Evolutionary conservation across 2,113 vertebrate species (phyloP).

Genomic region (Dinomys branickii): DNA sequence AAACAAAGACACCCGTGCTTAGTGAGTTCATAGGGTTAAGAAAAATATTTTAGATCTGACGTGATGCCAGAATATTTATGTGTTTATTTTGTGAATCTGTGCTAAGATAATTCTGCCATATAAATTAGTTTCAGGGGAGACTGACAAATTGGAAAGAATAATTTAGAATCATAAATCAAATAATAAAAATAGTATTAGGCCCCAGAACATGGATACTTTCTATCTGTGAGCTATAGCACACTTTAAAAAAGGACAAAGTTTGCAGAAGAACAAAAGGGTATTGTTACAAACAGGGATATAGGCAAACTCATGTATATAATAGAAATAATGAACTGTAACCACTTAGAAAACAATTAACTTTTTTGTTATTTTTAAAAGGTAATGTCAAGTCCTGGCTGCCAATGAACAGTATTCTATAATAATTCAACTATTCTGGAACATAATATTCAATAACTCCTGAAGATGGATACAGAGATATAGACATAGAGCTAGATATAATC

Average conservation of each 20-base stretch:
- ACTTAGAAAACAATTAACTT: background rate
- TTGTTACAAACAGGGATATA: background rate
- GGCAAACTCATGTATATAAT: background rate
- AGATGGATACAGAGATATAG: background rate
- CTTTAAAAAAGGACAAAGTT: background rate
- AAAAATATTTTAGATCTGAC: background rate
- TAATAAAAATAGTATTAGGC: background rate
- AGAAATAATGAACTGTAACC: background rate
- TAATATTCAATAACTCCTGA: background rate
- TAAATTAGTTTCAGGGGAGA: background rate
- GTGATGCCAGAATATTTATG: background rate
- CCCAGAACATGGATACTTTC: background rate
- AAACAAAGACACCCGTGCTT: background rate
- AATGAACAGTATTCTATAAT: background rate
- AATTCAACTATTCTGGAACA: background rate
- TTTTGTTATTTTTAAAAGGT: background rate
- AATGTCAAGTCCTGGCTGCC: background rate
- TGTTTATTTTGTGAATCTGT: background rate
- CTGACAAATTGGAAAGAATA: background rate
- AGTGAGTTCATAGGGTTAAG: background rate
- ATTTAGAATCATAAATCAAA: conserved; percentile 10
- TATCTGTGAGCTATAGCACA: background rate
- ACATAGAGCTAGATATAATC: background rate
- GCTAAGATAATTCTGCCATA: background rate
- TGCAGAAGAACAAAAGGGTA: background rate